Evolutionary conservation across 2,113 vertebrate genomes (phyloP), one percentile per base, ranked within the genome.

Genomic region (Sprattus sprattus): DNA sequence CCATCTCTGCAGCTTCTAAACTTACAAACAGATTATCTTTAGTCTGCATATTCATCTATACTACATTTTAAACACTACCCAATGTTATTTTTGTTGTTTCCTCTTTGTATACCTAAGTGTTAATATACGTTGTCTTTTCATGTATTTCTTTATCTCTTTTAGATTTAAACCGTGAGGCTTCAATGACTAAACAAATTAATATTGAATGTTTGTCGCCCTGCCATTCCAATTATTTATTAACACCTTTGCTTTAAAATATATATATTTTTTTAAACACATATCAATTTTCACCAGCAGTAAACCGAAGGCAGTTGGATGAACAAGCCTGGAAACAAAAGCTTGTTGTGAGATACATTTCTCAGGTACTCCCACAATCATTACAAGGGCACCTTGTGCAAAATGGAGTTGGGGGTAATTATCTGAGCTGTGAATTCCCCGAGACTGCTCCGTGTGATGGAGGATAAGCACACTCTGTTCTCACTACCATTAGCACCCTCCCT

Each of bases 321-420:
- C 25, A 15, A 71, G 25, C n/a, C 25, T 28, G 25, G 9, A 9
- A 25, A 71, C 28, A 11, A 10, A n/a, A n/a, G 2, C 64, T 20
- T 18, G 54, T 20, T 18, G 54, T 71, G 28, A 75, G 71, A 16
- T 32, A 13, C 71, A 39, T 75, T 75, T 75, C 28, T 15, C 25
- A 32, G 28, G 25, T 75, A 32, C 13, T 4, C 9, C 32, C 64
- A 15, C 71, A 15, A 2, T 32, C 71, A 10, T 32, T 32, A 5
- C 9, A 32, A 75, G 71, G 71, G 71, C 71, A 75, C 28, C 67
- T 75, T 75, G 67, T 75, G 67, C 67, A 32, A 75, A 75, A 8
- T 4, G 5, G 15, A 39, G 25, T 32, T 75, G 71, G 2, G 3
- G 28, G 28, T 32, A 39, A 75, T 75, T 75, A 75, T 15, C 25